Base-by-base conservation (phyloP, 2,888 invertebrate species). In the Drosophila silvestris region DNA sequence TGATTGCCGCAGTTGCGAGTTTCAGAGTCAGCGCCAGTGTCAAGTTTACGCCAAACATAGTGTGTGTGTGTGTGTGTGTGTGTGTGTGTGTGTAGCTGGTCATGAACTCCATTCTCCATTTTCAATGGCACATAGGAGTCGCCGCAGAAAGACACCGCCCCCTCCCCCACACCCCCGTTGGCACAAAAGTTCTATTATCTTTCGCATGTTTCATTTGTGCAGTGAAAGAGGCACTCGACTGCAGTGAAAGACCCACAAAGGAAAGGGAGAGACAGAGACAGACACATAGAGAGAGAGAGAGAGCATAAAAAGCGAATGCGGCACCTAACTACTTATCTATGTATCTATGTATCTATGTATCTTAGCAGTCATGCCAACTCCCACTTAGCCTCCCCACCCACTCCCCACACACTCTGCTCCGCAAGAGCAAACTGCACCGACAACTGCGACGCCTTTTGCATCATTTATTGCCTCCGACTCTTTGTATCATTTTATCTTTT, bases 61-160 rank as follows among this genome's bases (percentile, higher is more conserved):
- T 52, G 54, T 58, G 32, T 52, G 30, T 53, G 22, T 14, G 39
- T 30, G 39, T 59, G 61, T 70, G 70, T 57, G 51, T 65, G 72
- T 54, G 32, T 32, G 3, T 33, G 61, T 53, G 57, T 58, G 35
- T 51, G 33, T 33, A 63, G 57, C 79, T 89, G 89, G 85, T 89
- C 91, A 86, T 90, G 91, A 91, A 91, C 91, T 91, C 84, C 83
- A 82, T 83, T 87, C 90, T 91, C 84, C 84, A 81, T 84, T 87
- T 87, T 89, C 86, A 82, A 91, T 91, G 89, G 87, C 89, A 89
- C 83, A 73, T 71, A 81, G 71, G 52, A 66, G 73, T 60, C 33
- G 22, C 64, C 59, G 26, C 52, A 53, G 35, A 35, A 64, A n/a
- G 10, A 10, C 41, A 9, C n/a, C 9, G 1, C 26, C 26, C 26